phyloP scores from a whole-genome alignment of 2,888 invertebrate genomes.

The Lithosia quadra region DNA sequence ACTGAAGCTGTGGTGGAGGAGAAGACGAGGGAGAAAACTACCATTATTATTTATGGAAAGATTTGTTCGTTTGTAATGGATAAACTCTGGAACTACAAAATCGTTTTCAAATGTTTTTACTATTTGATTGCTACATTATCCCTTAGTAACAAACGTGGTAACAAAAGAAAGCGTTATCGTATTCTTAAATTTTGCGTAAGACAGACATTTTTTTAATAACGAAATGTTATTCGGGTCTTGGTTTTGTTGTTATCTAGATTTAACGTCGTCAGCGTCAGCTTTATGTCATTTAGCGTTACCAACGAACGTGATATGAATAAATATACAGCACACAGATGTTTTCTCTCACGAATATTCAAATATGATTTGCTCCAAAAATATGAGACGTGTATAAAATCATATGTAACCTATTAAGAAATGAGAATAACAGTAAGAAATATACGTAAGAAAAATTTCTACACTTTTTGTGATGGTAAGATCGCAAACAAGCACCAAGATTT shows the following conservation, averaged over 20 bases:
- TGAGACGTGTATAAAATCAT: neutral
- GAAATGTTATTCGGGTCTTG: neutral
- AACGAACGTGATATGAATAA: conserved; percentile 14
- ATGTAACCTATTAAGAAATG: neutral
- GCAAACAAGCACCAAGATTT: too few relatives aligned
- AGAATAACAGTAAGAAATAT: neutral
- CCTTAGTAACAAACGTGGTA: too few relatives aligned
- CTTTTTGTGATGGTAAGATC: too few relatives aligned
- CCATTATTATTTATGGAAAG: too few relatives aligned
- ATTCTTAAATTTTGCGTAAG: neutral
- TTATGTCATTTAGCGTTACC: conserved; percentile 12
- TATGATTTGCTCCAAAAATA: neutral
- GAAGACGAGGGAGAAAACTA: too few relatives aligned
- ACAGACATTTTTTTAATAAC: neutral
- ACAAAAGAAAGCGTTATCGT: too few relatives aligned
- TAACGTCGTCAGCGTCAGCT: conserved; percentile 3
- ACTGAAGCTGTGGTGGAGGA: too few relatives aligned
- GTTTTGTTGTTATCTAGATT: conserved; percentile 1
- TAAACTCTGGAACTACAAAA: too few relatives aligned
- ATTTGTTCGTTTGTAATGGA: too few relatives aligned
- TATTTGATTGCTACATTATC: too few relatives aligned
- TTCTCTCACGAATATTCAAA: conserved; percentile 10
- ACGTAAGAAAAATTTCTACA: neutral
- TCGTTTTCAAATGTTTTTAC: too few relatives aligned
- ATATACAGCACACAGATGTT: neutral